Evolutionary conservation across 2,888 invertebrate genomes (phyloP).

Genomic region (Meandrusa payeni): DNA sequence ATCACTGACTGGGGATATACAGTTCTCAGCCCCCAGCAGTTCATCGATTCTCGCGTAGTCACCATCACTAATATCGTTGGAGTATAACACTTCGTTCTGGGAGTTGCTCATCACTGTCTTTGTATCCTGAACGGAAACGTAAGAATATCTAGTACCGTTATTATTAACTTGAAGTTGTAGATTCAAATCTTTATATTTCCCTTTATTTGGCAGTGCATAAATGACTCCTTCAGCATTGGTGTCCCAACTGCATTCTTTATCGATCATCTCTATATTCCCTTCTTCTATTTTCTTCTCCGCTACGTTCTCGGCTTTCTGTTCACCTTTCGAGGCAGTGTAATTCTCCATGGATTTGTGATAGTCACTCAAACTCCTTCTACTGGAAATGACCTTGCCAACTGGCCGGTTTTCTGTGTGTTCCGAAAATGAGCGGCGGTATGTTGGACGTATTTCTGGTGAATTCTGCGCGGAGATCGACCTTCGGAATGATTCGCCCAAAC

Average conservation of each 20-base stretch:
- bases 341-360: conserved; percentile 64
- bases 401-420: conserved; percentile 65
- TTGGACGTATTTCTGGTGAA: conserved; percentile 69
- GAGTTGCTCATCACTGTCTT: conserved; percentile 73
- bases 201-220: conserved; percentile 74
- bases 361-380: conserved; percentile 70
- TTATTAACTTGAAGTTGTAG: conserved; percentile 73
- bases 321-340: conserved; percentile 54
- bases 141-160: conserved; percentile 71
- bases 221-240: conserved; percentile 77
- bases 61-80: conserved; percentile 64
- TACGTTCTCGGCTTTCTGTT: conserved; percentile 39
- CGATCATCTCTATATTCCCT: conserved; percentile 68
- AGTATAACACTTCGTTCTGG: conserved; percentile 68
- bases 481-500: conserved; percentile 52
- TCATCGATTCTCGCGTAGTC: conserved; percentile 74
- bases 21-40: conserved; percentile 65
- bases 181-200: conserved; percentile 73
- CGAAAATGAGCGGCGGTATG: conserved; percentile 70
- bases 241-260: conserved; percentile 82
- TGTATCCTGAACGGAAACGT: conserved; percentile 71
- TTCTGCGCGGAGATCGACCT: conserved; percentile 70
- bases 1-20: conserved; percentile 66
- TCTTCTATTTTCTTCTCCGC: conserved; percentile 60
- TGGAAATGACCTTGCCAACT: conserved; percentile 70